Evolutionary conservation across 2,113 vertebrate species (phyloP).

Genomic region (Acrocephalus arundinaceus): DNA sequence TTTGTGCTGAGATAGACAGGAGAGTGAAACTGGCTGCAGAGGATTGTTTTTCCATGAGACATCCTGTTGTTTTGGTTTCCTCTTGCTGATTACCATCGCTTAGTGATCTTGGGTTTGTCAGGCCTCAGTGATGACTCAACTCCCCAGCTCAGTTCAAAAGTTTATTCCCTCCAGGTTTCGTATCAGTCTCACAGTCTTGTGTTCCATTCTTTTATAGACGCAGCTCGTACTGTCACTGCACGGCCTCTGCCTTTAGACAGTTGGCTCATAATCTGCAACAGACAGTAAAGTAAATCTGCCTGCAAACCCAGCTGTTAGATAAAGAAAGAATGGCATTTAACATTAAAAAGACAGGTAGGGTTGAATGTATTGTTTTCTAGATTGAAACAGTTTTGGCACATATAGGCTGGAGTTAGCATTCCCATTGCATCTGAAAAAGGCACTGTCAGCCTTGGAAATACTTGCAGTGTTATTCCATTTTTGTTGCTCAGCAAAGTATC

Average conservation of each 20-base stretch:
- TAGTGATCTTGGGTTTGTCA: background rate
- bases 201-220: background rate
- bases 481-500: background rate
- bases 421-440: background rate
- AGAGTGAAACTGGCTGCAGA: background rate
- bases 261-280: background rate
- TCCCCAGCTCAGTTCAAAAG: background rate
- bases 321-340: background rate
- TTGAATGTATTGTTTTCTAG: background rate
- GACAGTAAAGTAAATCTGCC: background rate
- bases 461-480: background rate
- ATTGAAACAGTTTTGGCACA: background rate
- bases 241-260: background rate
- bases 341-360: background rate
- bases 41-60: background rate
- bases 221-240: background rate
- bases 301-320: background rate
- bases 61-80: background rate
- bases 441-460: background rate
- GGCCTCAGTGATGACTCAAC: background rate
- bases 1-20: background rate
- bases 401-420: background rate
- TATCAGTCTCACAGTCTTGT: background rate
- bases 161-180: slow-evolving; percentile 3
- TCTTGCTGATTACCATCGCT: background rate